Conservation (phyloP, 2,888 invertebrate species). For the Drosophila stalkeri region DNA sequence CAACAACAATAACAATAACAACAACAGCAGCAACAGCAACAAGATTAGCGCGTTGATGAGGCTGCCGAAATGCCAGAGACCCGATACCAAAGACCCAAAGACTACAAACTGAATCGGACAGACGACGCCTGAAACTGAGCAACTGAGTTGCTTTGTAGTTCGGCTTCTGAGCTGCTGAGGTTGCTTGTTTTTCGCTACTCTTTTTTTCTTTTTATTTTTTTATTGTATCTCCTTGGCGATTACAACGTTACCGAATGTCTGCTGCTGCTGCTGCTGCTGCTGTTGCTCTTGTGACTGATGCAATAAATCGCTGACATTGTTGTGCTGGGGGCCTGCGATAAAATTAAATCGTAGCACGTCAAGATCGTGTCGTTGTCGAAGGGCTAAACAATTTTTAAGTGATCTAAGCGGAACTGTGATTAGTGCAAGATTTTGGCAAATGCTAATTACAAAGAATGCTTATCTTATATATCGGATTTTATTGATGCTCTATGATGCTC, state of each 20-base stretch:
- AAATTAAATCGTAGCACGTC: conserved; percentile 69
- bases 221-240: conserved; percentile 56
- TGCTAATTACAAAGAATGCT: background rate
- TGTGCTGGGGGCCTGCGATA: conserved; percentile 61
- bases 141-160: conserved; percentile 33
- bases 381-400: conserved; percentile 14
- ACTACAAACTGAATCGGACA: conserved; percentile 16
- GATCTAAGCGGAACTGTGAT: background rate
- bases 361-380: conserved; percentile 56
- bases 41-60: conserved; percentile 74
- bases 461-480: background rate
- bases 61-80: conserved; percentile 62
- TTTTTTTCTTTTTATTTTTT: conserved; percentile 45
- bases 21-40: conserved; percentile 51
- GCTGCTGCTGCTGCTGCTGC: conserved; percentile 23
- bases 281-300: conserved; percentile 51
- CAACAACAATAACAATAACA: conserved; percentile 50
- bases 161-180: conserved; percentile 70
- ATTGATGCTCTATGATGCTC: background rate
- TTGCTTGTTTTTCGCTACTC: conserved; percentile 63
- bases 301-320: conserved; percentile 75
- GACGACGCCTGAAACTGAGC: conserved; percentile 12
- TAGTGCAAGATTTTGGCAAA: background rate
- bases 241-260: conserved; percentile 68
- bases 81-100: conserved; percentile 21